These are phyloP conservation scores for Sinocyclocheilus anophthalmus DNA, from an alignment of 2,113 vertebrate genomes.

Conservation along the genomic window DNA sequence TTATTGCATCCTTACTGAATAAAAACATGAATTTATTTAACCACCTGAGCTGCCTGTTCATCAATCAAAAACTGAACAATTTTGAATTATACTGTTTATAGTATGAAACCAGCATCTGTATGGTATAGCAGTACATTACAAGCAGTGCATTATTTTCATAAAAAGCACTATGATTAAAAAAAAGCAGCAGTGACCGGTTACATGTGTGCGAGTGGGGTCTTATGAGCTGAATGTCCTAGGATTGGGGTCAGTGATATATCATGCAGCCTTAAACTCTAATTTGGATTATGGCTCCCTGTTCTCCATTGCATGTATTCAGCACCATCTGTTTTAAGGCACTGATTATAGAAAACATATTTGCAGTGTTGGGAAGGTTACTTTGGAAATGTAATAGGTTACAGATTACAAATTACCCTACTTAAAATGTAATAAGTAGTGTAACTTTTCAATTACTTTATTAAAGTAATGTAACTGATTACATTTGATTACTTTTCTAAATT, in stretches of 20 bases:
- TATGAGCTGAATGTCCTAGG: not conserved
- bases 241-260: constrained; percentile 50
- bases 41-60: constrained; percentile 1
- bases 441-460: too few species aligned
- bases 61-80: not conserved
- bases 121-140: not conserved
- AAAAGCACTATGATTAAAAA: not conserved
- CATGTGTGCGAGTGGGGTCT: not conserved
- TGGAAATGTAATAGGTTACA: too few species aligned
- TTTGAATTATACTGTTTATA: not conserved
- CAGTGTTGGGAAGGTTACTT: too few species aligned
- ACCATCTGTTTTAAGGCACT: constrained; percentile 50
- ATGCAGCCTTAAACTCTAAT: constrained; percentile 49
- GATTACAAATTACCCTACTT: too few species aligned
- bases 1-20: not conserved
- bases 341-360: not conserved
- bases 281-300: constrained; percentile 39
- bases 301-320: constrained; percentile 31
- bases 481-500: too few species aligned
- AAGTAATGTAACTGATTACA: too few species aligned
- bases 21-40: not conserved
- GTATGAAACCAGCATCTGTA: not conserved
- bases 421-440: too few species aligned
- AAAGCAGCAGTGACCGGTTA: not conserved
- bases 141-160: not conserved